Evolutionary conservation across 2,113 vertebrate species (phyloP), one percentile per base, ranked within the genome.

Genomic region (Protobothrops mucrosquamatus): DNA sequence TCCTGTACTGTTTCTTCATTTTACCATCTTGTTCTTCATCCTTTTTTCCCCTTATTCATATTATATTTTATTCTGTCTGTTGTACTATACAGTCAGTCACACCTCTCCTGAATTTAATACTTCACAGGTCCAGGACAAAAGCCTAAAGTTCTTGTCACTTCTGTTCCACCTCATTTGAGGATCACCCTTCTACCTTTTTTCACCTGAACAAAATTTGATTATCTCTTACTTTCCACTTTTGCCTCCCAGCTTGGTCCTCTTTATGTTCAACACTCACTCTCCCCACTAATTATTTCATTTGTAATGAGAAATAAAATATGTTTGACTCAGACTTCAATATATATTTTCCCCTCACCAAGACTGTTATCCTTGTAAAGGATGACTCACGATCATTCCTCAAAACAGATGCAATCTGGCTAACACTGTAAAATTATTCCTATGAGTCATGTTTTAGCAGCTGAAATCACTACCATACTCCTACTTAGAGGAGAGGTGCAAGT

Each of bases 371-470:
- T 81, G 6, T 91, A 92, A 86, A 86, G 23, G 3, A 12, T 93
- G 94, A 94, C 69, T 12, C 87, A 52, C 57, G 64, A 15, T 54
- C 18, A 74, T 29, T 94, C 88, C 81, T 34, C 94, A 94, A 95
- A 95, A 22, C 51, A 94, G 87, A 1, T 69, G 26, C 90, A 34
- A 0, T 87, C 54, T 88, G 59, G 52, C 85, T 43, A 91, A 61
- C n/a, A 11, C 29, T 88, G 74, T 93, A 88, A 91, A 91, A 89
- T 92, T 54, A 86, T 92, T 89, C 87, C 39, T 22, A 46, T 93
- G 91, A 48, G 23, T 93, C 69, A 92, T 92, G 54, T 85, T 51
- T 20, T 43, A 57, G 92, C 92, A 92, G 64, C 92, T 92, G 92
- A 89, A 89, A 85, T 46, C 43, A 56, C 87, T 85, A 89, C 64